A percentile compares a stretch with the other conserved stretches of the same genome.
Evolutionary conservation across 2,888 invertebrate genomes (phyloP).

Genomic region (Chalcis sispes): DNA sequence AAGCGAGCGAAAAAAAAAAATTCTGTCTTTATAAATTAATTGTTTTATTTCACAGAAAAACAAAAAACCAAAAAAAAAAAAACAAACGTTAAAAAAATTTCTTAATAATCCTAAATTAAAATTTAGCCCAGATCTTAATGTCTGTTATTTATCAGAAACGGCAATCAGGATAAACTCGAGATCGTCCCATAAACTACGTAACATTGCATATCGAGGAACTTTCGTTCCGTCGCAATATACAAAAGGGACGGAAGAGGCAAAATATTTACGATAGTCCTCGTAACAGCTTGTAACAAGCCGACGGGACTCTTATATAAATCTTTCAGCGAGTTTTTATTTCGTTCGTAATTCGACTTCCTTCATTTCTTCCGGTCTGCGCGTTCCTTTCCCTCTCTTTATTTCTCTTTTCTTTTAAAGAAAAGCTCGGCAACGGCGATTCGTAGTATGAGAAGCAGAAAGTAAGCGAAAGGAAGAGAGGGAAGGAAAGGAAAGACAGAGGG

Average conservation of each 20-base stretch:
- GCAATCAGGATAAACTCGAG: too few species aligned
- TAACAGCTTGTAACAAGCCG: constrained; percentile 36
- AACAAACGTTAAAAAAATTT: too few species aligned
- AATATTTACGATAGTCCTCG: neutral
- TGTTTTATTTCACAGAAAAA: too few species aligned
- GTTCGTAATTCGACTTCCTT: constrained; percentile 50
- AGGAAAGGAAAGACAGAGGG: neutral
- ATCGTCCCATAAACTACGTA: too few species aligned
- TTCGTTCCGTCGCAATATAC: neutral
- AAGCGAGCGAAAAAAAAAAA: too few species aligned
- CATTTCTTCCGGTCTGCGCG: constrained; percentile 38
- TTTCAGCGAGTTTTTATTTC: constrained; percentile 41
- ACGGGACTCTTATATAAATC: constrained; percentile 29
- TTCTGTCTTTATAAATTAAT: too few species aligned
- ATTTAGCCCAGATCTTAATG: too few species aligned
- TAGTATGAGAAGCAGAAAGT: neutral
- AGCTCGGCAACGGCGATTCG: too few species aligned
- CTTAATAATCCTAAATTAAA: too few species aligned
- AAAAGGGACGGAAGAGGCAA: constrained; percentile 16
- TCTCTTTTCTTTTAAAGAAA: neutral
- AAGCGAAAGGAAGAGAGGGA: neutral
- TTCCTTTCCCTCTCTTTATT: neutral
- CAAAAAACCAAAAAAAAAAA: too few species aligned
- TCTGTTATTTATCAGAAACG: too few species aligned
- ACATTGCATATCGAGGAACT: too few species aligned